Conservation (phyloP, 2,888 invertebrate species). For the Epistrophe grossulariae region DNA sequence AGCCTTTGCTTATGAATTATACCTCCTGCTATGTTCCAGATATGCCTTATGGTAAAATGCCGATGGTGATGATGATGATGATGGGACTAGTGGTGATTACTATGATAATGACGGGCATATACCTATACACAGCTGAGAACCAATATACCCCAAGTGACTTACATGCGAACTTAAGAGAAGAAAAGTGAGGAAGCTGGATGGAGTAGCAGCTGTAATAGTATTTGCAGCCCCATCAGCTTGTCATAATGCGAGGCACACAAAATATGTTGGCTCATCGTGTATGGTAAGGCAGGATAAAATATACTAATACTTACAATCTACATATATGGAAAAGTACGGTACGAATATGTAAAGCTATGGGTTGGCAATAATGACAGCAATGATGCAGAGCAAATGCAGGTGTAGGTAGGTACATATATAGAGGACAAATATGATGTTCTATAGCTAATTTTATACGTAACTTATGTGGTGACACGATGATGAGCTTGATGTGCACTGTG, state of each 20-base stretch:
- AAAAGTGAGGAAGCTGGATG: not conserved
- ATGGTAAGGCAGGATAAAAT: conserved; percentile 30
- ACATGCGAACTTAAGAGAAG: conserved; percentile 38
- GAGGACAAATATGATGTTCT: not conserved
- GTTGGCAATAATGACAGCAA: conserved; percentile 63
- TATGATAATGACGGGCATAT: conserved; percentile 64
- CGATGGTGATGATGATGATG: conserved; percentile 58
- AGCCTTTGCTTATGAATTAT: conserved; percentile 76
- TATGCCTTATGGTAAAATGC: conserved; percentile 47
- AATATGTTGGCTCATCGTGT: conserved; percentile 35
- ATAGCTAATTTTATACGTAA: not conserved
- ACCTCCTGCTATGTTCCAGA: conserved; percentile 57
- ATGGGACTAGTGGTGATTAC: conserved; percentile 72
- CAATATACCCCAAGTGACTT: conserved; percentile 60
- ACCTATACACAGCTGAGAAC: conserved; percentile 28
- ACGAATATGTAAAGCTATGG: conserved; percentile 47
- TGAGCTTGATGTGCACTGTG: not conserved
- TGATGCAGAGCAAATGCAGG: conserved; percentile 46
- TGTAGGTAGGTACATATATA: too few relatives aligned
- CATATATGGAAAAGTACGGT: conserved; percentile 34
- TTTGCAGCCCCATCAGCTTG: conserved; percentile 31
- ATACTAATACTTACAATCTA: conserved; percentile 21
- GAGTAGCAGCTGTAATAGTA: conserved; percentile 16
- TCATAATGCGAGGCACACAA: conserved; percentile 26
- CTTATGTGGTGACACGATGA: not conserved